Evolutionary conservation across 2,113 vertebrate genomes (phyloP).

Genomic region (Larimichthys polyactis): DNA sequence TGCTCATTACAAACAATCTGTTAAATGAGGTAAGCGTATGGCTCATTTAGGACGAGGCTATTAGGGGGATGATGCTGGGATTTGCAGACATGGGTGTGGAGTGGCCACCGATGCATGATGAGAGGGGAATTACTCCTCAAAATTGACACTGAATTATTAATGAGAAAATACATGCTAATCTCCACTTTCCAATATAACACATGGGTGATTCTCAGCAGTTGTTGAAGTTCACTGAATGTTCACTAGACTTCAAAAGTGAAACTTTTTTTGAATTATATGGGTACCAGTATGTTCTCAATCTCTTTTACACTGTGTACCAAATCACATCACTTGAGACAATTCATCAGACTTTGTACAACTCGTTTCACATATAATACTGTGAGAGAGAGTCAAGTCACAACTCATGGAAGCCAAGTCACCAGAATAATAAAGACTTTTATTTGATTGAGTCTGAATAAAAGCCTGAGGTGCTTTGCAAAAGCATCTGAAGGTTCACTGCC

Average conservation of each 20-base stretch:
- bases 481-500: too few species aligned
- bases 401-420: too few species aligned
- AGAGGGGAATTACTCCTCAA: constrained; percentile 19
- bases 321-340: constrained; percentile 2
- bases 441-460: too few species aligned
- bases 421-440: too few species aligned
- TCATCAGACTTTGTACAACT: neutral
- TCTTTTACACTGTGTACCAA: too few species aligned
- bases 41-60: constrained; percentile 6
- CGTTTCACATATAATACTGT: neutral
- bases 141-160: constrained; percentile 41
- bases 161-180: constrained; percentile 7
- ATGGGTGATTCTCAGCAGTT: neutral
- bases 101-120: constrained; percentile 30
- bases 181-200: constrained; percentile 20
- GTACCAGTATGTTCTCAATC: neutral
- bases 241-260: neutral
- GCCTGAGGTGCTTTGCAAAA: too few species aligned
- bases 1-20: neutral
- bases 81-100: constrained; percentile 15
- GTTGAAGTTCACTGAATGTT: neutral
- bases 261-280: neutral
- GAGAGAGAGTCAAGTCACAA: too few species aligned
- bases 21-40: constrained; percentile 21
- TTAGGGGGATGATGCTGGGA: neutral